phyloP scores from a whole-genome alignment of 2,888 invertebrate species.

The Hecatera dysodea region DNA sequence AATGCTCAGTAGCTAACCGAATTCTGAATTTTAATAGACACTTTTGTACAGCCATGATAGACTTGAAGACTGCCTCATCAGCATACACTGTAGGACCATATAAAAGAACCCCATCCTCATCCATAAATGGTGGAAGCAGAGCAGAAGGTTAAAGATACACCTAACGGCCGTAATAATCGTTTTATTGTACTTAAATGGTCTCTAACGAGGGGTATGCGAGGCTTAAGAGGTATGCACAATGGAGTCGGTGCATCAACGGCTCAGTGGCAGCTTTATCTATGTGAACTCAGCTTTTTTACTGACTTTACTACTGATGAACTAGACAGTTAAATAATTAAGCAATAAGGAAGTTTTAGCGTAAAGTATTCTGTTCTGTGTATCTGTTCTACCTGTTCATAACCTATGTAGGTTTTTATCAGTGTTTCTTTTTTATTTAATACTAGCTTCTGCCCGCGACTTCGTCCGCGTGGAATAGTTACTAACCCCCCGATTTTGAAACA shows the following conservation, averaged over 20 bases:
- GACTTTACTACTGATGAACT: not conserved
- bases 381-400: no score
- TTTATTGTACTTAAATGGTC: conserved; percentile 65
- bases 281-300: conserved; percentile 9
- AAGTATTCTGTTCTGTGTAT: no score
- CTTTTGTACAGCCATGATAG: not conserved
- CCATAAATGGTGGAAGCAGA: conserved; percentile 60
- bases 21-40: no score
- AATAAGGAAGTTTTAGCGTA: not conserved
- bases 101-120: conserved; percentile 14
- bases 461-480: no score
- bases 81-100: conserved; percentile 22
- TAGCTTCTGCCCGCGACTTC: no score
- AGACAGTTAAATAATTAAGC: not conserved
- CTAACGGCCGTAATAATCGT: conserved; percentile 63
- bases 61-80: conserved; percentile 3
- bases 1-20: no score
- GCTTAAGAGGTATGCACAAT: conserved; percentile 40
- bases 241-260: not conserved
- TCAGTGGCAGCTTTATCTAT: not conserved
- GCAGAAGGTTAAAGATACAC: conserved; percentile 65
- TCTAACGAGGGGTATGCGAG: conserved; percentile 65
- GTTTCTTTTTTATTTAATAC: no score
- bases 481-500: no score
- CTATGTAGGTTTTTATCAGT: no score